Evolutionary conservation across 2,113 vertebrate species (phyloP).

Genomic region (Clupea harengus): DNA sequence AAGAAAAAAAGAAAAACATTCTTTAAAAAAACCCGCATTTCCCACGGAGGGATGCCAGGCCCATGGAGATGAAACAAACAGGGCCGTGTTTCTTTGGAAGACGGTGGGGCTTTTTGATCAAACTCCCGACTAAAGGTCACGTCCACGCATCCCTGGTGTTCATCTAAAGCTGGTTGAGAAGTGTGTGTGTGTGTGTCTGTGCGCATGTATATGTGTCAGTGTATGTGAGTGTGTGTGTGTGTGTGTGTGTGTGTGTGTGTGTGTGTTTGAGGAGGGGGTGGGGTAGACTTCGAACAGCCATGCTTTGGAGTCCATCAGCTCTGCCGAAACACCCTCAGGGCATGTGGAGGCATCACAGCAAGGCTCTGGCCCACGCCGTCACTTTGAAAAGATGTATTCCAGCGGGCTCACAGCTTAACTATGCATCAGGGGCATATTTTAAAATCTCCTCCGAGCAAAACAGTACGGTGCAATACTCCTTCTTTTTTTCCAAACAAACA

Average conservation of each 20-base stretch:
- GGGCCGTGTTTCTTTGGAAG: slow-evolving; percentile 1
- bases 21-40: not conserved
- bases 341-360: slow-evolving; percentile 15
- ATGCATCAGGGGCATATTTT: slow-evolving; percentile 14
- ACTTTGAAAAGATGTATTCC: slow-evolving; percentile 17
- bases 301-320: slow-evolving; percentile 12
- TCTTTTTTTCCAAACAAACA: not conserved
- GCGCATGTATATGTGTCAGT: not conserved
- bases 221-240: not conserved
- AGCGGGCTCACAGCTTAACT: not conserved
- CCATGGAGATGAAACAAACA: slow-evolving; percentile 10
- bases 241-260: not conserved
- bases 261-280: not conserved
- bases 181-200: not conserved
- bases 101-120: not conserved
- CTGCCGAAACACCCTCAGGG: not conserved
- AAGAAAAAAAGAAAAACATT: slow-evolving; percentile 6
- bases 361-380: slow-evolving; percentile 11
- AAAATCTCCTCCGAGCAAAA: not conserved
- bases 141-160: not conserved
- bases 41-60: not conserved
- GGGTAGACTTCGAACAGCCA: not conserved
- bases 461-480: not conserved
- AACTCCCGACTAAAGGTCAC: not conserved
- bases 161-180: not conserved